Percentiles rank a stretch among this genome's conserved stretches.
phyloP scores from a whole-genome alignment of 1,140 invertebrate species.

The Thaumetopoea pityocampa region DNA sequence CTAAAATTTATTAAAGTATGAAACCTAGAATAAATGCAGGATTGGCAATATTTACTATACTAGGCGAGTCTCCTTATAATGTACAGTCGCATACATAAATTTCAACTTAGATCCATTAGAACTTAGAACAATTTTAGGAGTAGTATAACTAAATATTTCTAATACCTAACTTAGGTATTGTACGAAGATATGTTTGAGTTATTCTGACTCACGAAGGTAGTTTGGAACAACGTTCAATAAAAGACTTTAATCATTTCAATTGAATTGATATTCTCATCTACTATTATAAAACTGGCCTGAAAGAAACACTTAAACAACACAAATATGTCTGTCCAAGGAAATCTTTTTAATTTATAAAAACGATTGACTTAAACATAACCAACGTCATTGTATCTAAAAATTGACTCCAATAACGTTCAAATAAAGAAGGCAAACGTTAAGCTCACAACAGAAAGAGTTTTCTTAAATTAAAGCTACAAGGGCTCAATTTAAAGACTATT shows the following conservation, averaged over 20 bases:
- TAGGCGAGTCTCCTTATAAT: neutral
- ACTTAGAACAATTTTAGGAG: slow-evolving; percentile 1
- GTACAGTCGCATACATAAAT: slow-evolving; percentile 4
- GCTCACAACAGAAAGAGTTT: slow-evolving; percentile 21
- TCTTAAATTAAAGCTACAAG: slow-evolving; percentile 12
- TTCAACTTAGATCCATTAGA: too few species aligned
- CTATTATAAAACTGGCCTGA: too few species aligned
- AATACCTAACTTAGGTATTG: slow-evolving; percentile 2
- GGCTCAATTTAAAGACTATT: too few species aligned
- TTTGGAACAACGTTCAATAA: too few species aligned
- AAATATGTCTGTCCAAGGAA: too few species aligned
- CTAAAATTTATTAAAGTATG: neutral
- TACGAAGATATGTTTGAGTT: slow-evolving; percentile 10
- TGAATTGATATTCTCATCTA: too few species aligned
- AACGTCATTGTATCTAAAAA: slow-evolving; percentile 8
- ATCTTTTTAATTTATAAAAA: too few species aligned
- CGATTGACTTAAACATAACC: slow-evolving; percentile 14
- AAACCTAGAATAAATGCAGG: neutral
- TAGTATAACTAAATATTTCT: slow-evolving; percentile 2
- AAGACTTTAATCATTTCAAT: too few species aligned
- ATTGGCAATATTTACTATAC: neutral
- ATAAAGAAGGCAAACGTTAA: slow-evolving; percentile 18
- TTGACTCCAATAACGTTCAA: slow-evolving; percentile 18
- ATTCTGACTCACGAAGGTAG: too few species aligned
- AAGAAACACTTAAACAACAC: too few species aligned